Percentiles rank a stretch among this genome's conserved stretches.
Conservation (phyloP, 37 sponge, comb jelly and placozoan species). For the Bolinopsis microptera region DNA sequence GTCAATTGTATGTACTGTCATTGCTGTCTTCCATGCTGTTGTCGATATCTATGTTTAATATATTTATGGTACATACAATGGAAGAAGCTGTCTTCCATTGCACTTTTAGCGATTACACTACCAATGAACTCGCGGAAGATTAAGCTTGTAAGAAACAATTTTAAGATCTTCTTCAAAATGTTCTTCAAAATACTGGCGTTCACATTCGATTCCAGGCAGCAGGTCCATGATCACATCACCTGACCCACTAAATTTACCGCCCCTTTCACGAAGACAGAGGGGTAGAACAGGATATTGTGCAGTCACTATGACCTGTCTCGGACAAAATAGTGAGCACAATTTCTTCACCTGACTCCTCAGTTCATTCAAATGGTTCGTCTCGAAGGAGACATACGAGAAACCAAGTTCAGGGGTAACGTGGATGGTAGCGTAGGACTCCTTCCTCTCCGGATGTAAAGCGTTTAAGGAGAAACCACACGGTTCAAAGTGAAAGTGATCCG, state of each 20-base stretch:
- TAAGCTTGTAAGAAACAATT: background rate
- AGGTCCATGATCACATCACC: background rate
- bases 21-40: too few relatives aligned
- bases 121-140: too few relatives aligned
- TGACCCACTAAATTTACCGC: too few relatives aligned
- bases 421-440: background rate
- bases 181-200: background rate
- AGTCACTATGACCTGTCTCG: background rate
- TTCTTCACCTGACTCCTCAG: background rate
- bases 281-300: background rate
- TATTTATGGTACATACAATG: too few relatives aligned
- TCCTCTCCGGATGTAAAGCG: background rate
- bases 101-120: too few relatives aligned
- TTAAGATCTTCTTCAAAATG: background rate
- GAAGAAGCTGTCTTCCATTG: too few relatives aligned
- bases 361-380: background rate
- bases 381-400: background rate
- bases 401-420: background rate
- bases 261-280: too few relatives aligned
- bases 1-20: too few relatives aligned
- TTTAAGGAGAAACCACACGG: slow-evolving; percentile 14
- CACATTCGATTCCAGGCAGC: background rate
- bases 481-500: background rate
- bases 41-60: too few relatives aligned
- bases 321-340: background rate